Base-by-base conservation (phyloP, 2,113 vertebrate genomes). In the Thamnaconus septentrionalis region DNA sequence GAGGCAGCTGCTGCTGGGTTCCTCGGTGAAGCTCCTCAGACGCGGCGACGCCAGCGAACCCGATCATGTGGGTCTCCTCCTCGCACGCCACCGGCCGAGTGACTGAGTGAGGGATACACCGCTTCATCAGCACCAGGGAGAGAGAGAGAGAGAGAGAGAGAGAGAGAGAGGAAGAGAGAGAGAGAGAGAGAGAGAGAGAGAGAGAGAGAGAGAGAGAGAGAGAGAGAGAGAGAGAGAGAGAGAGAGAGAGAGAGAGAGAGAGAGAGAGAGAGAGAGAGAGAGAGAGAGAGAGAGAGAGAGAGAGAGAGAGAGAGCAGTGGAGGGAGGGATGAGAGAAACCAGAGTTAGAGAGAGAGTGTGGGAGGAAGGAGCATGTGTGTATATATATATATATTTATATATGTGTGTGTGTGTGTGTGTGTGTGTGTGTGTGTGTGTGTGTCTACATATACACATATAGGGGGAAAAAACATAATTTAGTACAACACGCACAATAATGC, bases 41-140 rank as follows among this genome's bases (percentile, higher is more conserved):
- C 91, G 90, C 2, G 90, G 94, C 90, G 95, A 85, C 85, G 94
- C 92, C 1, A 88, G 92, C 90, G 92, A 95, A 80, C 92, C 93
- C 72, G 85, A 83, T 82, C 91, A 88, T 91, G 84, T 93, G 93
- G 95, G 89, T 31, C 93, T 95, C 93, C 92, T 92, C 81, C 84
- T 89, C 74, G 92, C 93, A 89, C 93, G 94, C 93, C 90, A 94
- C 92, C 92, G 88, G 92, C 91, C 90, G 81, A 31, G 18, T 31
- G 18, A 31, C 18, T 31, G 81, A 89, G 90, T 90, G 94, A 83
- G 62, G 69, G 93, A 92, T 93, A 93, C 90, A 94, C 93, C 87
- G 95, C 89, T 92, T 96, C 93, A 93, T 96, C 94, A 90, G 90
- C 94, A 94, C 94, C 87, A 86, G 91, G 94, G 91, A 92, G 94